phyloP scores from a whole-genome alignment of 2,113 vertebrate species.

The Triplophysa dalaica region DNA sequence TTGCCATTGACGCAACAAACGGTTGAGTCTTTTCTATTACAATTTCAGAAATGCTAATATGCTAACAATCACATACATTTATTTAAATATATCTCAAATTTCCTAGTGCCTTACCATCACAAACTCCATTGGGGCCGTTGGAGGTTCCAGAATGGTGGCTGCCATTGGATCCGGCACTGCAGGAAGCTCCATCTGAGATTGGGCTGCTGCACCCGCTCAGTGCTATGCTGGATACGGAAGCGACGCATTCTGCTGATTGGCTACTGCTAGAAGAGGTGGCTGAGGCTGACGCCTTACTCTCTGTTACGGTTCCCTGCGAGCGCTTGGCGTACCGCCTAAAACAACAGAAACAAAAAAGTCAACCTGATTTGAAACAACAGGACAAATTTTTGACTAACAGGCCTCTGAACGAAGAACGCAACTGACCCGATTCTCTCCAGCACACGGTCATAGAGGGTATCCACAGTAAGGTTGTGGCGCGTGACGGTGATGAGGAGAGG shows the following conservation, averaged over 20 bases:
- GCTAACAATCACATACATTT: too few relatives aligned
- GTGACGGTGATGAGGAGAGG: constrained; percentile 87
- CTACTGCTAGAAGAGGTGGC: constrained; percentile 69
- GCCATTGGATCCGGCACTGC: constrained; percentile 68
- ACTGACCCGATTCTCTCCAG: constrained; percentile 88
- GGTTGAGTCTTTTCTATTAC: too few relatives aligned
- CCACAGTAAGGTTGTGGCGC: constrained; percentile 83
- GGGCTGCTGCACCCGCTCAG: constrained; percentile 65
- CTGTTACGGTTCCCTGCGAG: constrained; percentile 70
- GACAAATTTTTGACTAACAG: neutral
- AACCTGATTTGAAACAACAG: neutral
- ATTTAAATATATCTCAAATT: too few relatives aligned
- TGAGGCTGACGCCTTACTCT: constrained; percentile 66
- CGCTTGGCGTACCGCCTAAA: constrained; percentile 87
- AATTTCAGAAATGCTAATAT: too few relatives aligned
- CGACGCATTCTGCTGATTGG: constrained; percentile 69
- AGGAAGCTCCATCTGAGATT: constrained; percentile 68
- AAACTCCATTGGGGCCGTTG: constrained; percentile 80
- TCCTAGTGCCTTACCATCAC: constrained; percentile 77
- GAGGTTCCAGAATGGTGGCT: constrained; percentile 75
- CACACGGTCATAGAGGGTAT: constrained; percentile 82
- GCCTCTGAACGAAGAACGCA: neutral
- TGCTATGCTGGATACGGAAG: constrained; percentile 59
- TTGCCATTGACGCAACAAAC: too few relatives aligned
- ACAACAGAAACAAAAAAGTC: constrained; percentile 32